These are phyloP conservation scores for Eupithecia dodoneata DNA, from an alignment of 2,888 invertebrate genomes.

Conservation along the genomic window DNA sequence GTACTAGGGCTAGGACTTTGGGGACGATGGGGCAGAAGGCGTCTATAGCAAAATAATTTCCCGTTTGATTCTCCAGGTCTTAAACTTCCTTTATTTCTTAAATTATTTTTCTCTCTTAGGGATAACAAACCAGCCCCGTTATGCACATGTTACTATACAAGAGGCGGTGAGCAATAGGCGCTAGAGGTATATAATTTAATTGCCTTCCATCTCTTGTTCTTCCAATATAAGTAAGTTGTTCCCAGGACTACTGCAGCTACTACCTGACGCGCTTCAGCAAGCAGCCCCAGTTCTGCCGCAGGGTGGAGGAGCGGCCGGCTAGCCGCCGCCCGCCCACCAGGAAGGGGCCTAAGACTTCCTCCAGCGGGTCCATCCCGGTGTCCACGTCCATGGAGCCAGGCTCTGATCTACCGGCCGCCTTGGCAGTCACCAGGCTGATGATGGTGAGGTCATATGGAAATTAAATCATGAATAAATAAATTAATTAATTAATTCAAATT, in stretches of 20 bases:
- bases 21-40: too few relatives aligned
- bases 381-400: constrained; percentile 43
- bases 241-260: constrained; percentile 92
- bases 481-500: too few relatives aligned
- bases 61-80: too few relatives aligned
- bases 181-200: too few relatives aligned
- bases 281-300: constrained; percentile 91
- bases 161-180: too few relatives aligned
- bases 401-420: constrained; percentile 62
- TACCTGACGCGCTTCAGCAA: constrained; percentile 94
- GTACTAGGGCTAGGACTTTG: too few relatives aligned
- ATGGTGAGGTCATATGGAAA: constrained; percentile 49
- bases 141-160: too few relatives aligned
- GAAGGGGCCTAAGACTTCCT: constrained; percentile 48
- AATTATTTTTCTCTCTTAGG: too few relatives aligned
- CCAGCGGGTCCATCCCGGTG: constrained; percentile 35
- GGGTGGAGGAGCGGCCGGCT: constrained; percentile 63
- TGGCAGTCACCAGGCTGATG: constrained; percentile 66
- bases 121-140: too few relatives aligned
- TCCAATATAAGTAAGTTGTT: neutral
- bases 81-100: too few relatives aligned
- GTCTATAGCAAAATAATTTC: neutral
- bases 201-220: too few relatives aligned
- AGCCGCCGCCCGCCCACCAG: constrained; percentile 63
- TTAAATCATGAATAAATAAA: too few relatives aligned